phyloP scores from a whole-genome alignment of 2,797 vertebrate species.

The Bradypus variegatus region DNA sequence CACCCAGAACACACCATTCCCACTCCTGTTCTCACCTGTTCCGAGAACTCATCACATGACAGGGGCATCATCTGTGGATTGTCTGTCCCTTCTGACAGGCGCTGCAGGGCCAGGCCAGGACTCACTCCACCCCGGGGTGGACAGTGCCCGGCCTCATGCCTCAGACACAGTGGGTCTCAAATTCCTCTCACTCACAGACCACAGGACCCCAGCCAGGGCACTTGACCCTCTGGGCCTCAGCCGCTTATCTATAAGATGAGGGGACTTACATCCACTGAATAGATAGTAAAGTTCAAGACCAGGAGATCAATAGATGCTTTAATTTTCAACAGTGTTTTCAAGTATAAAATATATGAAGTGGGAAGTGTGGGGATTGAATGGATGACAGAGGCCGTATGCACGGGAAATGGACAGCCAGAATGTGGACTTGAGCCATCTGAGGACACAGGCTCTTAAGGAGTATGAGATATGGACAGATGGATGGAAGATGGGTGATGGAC shows the following conservation, averaged over 20 bases:
- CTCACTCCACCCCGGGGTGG: neutral
- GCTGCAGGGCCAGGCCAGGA: neutral
- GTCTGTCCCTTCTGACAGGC: neutral
- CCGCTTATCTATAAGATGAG: neutral
- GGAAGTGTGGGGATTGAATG: neutral
- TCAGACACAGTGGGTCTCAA: neutral
- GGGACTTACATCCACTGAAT: neutral
- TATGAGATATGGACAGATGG: neutral
- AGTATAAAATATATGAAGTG: neutral
- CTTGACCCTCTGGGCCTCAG: neutral
- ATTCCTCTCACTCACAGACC: too few species aligned
- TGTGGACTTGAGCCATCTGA: neutral
- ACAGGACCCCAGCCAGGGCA: neutral
- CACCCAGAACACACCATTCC: neutral
- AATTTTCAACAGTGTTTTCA: neutral
- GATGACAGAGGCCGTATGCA: neutral
- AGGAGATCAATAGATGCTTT: neutral
- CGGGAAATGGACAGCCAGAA: neutral
- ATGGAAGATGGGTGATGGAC: neutral
- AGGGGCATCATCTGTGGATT: neutral
- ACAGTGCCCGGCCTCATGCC: neutral
- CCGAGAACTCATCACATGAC: neutral
- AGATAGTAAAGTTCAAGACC: neutral
- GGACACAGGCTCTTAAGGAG: neutral
- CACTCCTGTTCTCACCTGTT: too few species aligned